Conservation (phyloP, 2,888 invertebrate genomes). For the Pandemis corylana region DNA sequence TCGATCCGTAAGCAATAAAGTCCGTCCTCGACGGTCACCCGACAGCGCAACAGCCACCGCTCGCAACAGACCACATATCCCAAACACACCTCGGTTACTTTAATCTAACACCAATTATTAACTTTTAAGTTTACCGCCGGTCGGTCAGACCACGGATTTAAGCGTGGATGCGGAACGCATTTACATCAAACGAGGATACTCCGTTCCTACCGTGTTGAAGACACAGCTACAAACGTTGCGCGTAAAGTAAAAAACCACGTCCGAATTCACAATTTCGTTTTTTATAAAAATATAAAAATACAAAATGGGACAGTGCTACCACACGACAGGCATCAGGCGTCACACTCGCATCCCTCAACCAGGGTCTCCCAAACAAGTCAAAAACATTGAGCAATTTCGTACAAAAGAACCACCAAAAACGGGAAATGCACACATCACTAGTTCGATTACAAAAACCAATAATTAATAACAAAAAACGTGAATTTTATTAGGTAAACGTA, state of each 20-base stretch:
- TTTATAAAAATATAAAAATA: slow-evolving; percentile 85
- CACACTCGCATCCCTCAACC: slow-evolving; percentile 74
- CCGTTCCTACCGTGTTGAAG: slow-evolving; percentile 30
- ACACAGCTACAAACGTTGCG: slow-evolving; percentile 69
- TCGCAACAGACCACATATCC: slow-evolving; percentile 80
- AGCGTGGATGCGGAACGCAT: slow-evolving; percentile 26
- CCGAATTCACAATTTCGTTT: slow-evolving; percentile 80
- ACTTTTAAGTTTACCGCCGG: slow-evolving; percentile 45
- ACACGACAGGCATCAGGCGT: slow-evolving; percentile 57
- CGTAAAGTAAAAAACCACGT: slow-evolving; percentile 79
- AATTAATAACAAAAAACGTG: slow-evolving; percentile 43
- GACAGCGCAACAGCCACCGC: slow-evolving; percentile 51
- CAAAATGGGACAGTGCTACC: slow-evolving; percentile 84
- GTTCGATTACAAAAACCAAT: slow-evolving; percentile 46
- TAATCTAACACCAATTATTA: slow-evolving; percentile 75
- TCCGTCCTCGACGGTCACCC: slow-evolving; percentile 41
- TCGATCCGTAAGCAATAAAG: slow-evolving; percentile 54
- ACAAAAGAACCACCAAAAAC: slow-evolving; percentile 64
- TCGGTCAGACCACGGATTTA: neutral
- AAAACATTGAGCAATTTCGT: slow-evolving; percentile 80
- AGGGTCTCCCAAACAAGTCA: slow-evolving; percentile 71
- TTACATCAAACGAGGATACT: neutral
- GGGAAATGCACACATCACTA: slow-evolving; percentile 64
- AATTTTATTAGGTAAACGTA: slow-evolving; percentile 48
- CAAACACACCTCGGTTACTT: slow-evolving; percentile 75